Base-by-base conservation (phyloP, 2,888 invertebrate genomes). In the Helobdella robusta region DNA sequence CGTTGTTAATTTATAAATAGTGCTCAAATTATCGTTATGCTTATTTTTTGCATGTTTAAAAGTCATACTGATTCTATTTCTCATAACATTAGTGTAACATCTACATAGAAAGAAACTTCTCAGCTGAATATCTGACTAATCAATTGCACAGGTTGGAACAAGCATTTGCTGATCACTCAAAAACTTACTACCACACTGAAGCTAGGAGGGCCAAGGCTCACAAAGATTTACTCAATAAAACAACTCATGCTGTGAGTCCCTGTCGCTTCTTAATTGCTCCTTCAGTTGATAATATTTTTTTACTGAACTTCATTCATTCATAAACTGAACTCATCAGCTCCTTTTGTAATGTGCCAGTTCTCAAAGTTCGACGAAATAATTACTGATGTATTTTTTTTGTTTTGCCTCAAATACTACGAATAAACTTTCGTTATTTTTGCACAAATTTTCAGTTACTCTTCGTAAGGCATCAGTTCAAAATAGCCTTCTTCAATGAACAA, bases 381-480 rank as follows among this genome's bases (percentile, higher is more conserved):
- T n/a, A 2, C 15, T n/a, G n/a, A n/a, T n/a, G n/a, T n/a, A n/a
- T n/a, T n/a, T n/a, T n/a, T n/a, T n/a, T n/a, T n/a, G n/a, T n/a
- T n/a, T n/a, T n/a, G n/a, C n/a, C n/a, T n/a, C n/a, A n/a, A n/a
- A n/a, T n/a, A n/a, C n/a, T n/a, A n/a, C n/a, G n/a, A n/a, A n/a
- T n/a, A n/a, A n/a, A n/a, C n/a, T n/a, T n/a, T n/a, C n/a, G n/a
- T n/a, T n/a, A n/a, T n/a, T n/a, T n/a, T n/a, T n/a, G n/a, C n/a
- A n/a, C n/a, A n/a, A n/a, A n/a, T 30, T 32, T 46, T 48, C 73
- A 80, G 74, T 87, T 89, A 73, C 83, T 98, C 63, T 89, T 89
- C 82, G 91, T 97, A 32, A 83, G 98, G 36, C 95, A 97, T 81
- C 91, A 94, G 76, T 95, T 94, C 77, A 99, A 98, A 82, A 86